These are phyloP conservation scores for Rousettus leschenaultii DNA, from an alignment of 2,113 vertebrate species.

Conservation along the genomic window DNA sequence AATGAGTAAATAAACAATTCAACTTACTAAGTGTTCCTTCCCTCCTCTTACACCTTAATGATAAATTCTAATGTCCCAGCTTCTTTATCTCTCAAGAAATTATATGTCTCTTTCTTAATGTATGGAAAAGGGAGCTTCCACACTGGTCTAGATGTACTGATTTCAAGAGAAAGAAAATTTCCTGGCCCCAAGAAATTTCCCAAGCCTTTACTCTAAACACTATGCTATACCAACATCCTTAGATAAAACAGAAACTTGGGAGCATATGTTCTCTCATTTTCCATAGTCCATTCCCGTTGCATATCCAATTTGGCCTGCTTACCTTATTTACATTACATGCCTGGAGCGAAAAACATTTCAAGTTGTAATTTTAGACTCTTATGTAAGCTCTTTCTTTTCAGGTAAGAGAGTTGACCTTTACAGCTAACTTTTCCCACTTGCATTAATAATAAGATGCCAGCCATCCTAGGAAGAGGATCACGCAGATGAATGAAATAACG, in stretches of 20 bases:
- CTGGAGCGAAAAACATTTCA: background rate
- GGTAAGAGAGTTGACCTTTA: conserved; percentile 27
- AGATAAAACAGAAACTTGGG: background rate
- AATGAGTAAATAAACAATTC: background rate
- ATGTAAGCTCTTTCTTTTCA: background rate
- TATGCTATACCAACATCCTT: background rate
- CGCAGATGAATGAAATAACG: conserved; percentile 47
- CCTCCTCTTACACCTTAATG: background rate
- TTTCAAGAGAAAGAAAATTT: background rate
- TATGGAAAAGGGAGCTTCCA: background rate
- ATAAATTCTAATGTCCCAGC: background rate
- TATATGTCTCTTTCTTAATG: background rate
- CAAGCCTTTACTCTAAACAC: background rate
- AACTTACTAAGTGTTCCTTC: background rate
- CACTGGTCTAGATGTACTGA: background rate
- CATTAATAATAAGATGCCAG: background rate
- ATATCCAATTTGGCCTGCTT: background rate
- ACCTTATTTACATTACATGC: background rate
- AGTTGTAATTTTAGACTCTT: background rate
- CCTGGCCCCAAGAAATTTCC: background rate
- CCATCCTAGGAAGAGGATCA: conserved; percentile 32
- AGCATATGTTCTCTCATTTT: background rate
- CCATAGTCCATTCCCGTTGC: background rate
- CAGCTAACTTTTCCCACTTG: conserved; percentile 24
- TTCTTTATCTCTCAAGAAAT: background rate